Conservation (phyloP, 1,140 invertebrate species). For the Achroia grisella region DNA sequence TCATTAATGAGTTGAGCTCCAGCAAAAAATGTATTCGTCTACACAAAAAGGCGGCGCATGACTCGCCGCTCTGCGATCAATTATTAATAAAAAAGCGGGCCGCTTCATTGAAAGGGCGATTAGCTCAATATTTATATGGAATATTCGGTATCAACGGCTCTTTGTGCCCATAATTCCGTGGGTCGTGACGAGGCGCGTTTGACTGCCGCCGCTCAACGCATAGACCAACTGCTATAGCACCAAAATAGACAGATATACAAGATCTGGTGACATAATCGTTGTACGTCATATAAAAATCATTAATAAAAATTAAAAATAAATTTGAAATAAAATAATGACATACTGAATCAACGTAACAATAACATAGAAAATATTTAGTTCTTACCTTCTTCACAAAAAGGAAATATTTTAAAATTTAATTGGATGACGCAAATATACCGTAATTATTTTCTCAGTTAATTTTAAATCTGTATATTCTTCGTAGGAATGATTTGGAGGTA, state of each 20-base stretch:
- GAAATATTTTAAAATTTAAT: too few relatives aligned
- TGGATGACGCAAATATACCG: too few relatives aligned
- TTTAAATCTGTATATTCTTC: too few relatives aligned
- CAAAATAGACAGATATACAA: slow-evolving; percentile 8
- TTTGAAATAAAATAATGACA: too few relatives aligned
- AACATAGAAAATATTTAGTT: too few relatives aligned
- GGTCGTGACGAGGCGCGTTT: slow-evolving; percentile 66
- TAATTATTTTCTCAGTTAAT: too few relatives aligned
- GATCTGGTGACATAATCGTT: not conserved
- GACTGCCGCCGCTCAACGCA: slow-evolving; percentile 40
- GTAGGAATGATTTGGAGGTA: too few relatives aligned
- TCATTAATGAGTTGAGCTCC: slow-evolving; percentile 60
- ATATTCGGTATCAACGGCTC: slow-evolving; percentile 73
- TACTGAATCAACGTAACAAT: too few relatives aligned
- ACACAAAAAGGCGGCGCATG: slow-evolving; percentile 64
- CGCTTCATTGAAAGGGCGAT: slow-evolving; percentile 72
- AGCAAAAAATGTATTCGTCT: slow-evolving; percentile 63
- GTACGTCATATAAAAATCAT: not conserved
- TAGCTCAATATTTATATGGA: slow-evolving; percentile 74
- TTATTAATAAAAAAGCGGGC: slow-evolving; percentile 72
- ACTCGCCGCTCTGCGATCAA: slow-evolving; percentile 67
- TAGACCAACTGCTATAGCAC: slow-evolving; percentile 45
- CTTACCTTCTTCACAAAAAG: too few relatives aligned
- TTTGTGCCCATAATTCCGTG: slow-evolving; percentile 70
- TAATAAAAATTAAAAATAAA: not conserved